Conservation (phyloP, 2,113 vertebrate species). For the Neolamprologus sp. region DNA sequence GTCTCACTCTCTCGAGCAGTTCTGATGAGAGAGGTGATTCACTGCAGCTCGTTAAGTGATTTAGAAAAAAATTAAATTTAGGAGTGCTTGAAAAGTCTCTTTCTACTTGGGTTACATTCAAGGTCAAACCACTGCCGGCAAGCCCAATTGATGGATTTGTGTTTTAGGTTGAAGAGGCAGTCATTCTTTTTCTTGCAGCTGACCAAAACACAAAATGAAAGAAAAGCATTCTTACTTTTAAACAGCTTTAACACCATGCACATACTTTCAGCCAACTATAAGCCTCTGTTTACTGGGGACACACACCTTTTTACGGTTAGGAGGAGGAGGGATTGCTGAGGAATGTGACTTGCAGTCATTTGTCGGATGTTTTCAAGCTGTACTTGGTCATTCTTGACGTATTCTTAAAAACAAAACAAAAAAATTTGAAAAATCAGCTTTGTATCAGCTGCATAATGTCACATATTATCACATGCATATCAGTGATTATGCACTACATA, state of each 20-base stretch:
- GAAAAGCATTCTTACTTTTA: constrained; percentile 16
- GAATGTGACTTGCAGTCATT: constrained; percentile 28
- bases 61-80: not conserved
- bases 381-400: not conserved
- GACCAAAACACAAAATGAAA: not conserved
- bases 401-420: not conserved
- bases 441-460: not conserved
- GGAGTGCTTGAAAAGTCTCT: not conserved
- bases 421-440: not conserved
- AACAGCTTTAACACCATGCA: not conserved
- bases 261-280: not conserved
- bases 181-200: not conserved
- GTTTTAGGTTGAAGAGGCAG: not conserved
- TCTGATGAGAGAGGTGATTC: not conserved
- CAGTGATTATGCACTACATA: not conserved
- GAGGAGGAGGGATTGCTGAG: not conserved
- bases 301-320: constrained; percentile 12
- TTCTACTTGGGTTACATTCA: not conserved
- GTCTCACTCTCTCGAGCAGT: not conserved
- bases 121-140: not conserved
- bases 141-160: not conserved
- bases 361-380: not conserved
- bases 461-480: not conserved
- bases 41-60: not conserved
- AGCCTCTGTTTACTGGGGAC: constrained; percentile 17